Evolutionary conservation across 2,888 invertebrate species (phyloP), one percentile per base, ranked within the genome.

Genomic region (Megamerina dolium): DNA sequence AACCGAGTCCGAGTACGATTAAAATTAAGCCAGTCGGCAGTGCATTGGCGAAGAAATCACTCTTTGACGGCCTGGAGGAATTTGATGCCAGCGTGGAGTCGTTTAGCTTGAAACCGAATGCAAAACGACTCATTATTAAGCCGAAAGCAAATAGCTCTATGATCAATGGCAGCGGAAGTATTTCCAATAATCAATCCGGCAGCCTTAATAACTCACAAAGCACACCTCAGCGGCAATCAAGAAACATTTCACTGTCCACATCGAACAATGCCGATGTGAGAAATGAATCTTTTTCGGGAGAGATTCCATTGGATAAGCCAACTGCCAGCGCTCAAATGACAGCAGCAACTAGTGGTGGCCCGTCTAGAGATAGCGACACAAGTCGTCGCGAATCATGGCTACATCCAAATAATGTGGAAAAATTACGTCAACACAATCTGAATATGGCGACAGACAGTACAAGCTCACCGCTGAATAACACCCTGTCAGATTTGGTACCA

Each of bases 31-130:
- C 70, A 2, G 47, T 68, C 26, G 61, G 65, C 9, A 64, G 51
- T 46, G 51, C 59, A n/a, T 37, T 64, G 13, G 63, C 61, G 3
- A 64, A 60, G 77, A 85, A 85, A 66, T 82, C 84, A 0, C 68
- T 94, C 1, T 94, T 94, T 68, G 92, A 91, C 60, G 92, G 91
- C 0, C 70, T 91, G 2, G 87, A 87, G 53, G 90, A 91, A 56
- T 83, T 84, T 9, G 86, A 87, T 61, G 76, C 79, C 5, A 77
- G 76, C 35, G 60, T 83, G 1, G 77, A 81, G 45, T 76, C 74
- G 56, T 73, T 77, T 51, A 77, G 69, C 48, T 64, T 74, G 50
- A 82, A 74, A 58, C 80, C 79, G 9, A 82, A 79, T 56, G 76
- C 86, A 2, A 89, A 88, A 63, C 80, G 87, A 3, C 75, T 91